These are phyloP conservation scores for Vireo griseus DNA, from an alignment of 2,797 vertebrate species.

Conservation along the genomic window DNA sequence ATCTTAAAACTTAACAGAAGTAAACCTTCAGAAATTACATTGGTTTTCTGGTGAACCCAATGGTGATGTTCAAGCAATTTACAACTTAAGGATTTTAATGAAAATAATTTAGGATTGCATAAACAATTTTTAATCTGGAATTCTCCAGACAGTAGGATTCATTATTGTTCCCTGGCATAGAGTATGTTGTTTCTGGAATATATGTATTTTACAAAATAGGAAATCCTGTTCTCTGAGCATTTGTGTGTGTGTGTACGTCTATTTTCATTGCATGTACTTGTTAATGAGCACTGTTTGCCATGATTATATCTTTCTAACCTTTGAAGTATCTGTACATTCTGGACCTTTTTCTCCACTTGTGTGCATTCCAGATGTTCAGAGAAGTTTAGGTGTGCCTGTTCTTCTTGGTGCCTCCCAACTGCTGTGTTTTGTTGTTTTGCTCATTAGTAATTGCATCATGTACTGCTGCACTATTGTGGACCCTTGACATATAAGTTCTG, in stretches of 20 bases:
- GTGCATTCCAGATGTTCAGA: not conserved
- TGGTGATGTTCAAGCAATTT: not conserved
- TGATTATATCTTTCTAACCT: not conserved
- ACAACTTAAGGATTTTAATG: not conserved
- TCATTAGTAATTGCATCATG: not conserved
- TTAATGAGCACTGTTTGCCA: not conserved
- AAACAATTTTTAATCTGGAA: not conserved
- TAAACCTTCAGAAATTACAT: not conserved
- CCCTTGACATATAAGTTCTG: not conserved
- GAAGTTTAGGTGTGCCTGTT: not conserved
- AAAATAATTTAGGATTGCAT: not conserved
- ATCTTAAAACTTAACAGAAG: not conserved
- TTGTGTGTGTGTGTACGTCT: not conserved
- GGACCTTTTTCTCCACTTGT: not conserved
- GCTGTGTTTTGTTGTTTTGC: not conserved
- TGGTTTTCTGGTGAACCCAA: not conserved
- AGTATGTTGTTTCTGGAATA: not conserved
- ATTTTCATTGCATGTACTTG: not conserved
- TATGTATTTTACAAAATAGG: rapidly evolving
- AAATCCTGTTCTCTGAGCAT: not conserved
- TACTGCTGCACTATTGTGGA: not conserved
- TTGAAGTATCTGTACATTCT: not conserved
- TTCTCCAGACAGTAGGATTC: not conserved
- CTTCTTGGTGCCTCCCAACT: not conserved
- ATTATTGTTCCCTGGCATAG: not conserved